Percentiles rank a stretch among this genome's conserved stretches.
phyloP scores from a whole-genome alignment of 2,113 vertebrate genomes.

The Cyrtonyx montezumae region DNA sequence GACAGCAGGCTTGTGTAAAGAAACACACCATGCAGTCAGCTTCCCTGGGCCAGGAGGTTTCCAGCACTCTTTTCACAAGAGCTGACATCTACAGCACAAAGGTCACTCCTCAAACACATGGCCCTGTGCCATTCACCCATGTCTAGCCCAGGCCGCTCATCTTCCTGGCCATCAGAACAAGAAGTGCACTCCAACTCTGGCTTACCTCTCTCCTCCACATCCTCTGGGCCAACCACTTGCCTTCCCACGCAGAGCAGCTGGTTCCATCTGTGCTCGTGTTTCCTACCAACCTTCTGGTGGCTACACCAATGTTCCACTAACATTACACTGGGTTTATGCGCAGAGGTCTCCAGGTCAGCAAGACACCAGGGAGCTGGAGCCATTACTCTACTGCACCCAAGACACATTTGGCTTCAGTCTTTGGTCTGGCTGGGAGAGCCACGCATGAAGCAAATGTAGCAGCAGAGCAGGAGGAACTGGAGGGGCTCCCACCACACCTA shows the following conservation, averaged over 20 bases:
- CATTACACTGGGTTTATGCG: background rate
- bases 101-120: background rate
- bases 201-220: background rate
- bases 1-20: background rate
- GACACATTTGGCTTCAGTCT: background rate
- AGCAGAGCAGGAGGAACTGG: background rate
- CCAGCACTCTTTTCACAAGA: background rate
- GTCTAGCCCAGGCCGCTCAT: background rate
- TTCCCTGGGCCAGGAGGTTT: background rate
- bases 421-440: background rate
- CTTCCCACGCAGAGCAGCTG: conserved; percentile 42
- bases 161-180: background rate
- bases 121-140: background rate
- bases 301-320: conserved; percentile 30
- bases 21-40: background rate
- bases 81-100: background rate
- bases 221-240: background rate
- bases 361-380: background rate
- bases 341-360: conserved; percentile 31
- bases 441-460: background rate
- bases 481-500: background rate
- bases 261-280: background rate
- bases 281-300: background rate
- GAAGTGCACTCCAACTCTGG: background rate
- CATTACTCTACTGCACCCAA: background rate